These are phyloP conservation scores for Harpegnathos saltator DNA, from an alignment of 1,140 invertebrate species.

Conservation along the genomic window DNA sequence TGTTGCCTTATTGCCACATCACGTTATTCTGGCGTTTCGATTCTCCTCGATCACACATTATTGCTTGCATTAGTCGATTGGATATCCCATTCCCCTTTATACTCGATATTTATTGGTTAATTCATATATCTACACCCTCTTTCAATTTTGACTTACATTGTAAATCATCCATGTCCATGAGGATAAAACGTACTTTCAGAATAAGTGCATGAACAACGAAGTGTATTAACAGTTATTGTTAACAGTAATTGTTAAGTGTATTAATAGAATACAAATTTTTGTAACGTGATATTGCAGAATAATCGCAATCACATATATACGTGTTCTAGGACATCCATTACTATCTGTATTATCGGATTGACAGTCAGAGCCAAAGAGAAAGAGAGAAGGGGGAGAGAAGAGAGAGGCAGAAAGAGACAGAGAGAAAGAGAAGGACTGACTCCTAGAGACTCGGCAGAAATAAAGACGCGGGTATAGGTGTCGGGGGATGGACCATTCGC, in stretches of 20 bases:
- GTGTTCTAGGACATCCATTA: constrained; percentile 33
- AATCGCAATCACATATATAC: constrained; percentile 53
- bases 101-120: background rate
- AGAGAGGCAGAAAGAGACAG: constrained; percentile 35
- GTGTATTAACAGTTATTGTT: too few species aligned
- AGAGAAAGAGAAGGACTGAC: constrained; percentile 52
- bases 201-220: constrained; percentile 22
- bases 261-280: constrained; percentile 33
- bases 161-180: background rate
- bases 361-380: background rate
- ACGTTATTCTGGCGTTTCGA: background rate
- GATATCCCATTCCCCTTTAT: background rate
- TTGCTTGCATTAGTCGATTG: background rate
- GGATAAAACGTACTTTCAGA: background rate
- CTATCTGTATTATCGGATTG: constrained; percentile 36
- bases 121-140: background rate
- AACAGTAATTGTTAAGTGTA: too few species aligned
- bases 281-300: constrained; percentile 33
- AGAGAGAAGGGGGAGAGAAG: background rate
- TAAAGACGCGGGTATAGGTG: constrained; percentile 80
- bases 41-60: background rate
- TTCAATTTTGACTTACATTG: background rate
- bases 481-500: constrained; percentile 77
- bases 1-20: background rate
- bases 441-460: constrained; percentile 71